Percentiles rank a stretch among this genome's conserved stretches.
phyloP scores from a whole-genome alignment of 1,140 invertebrate genomes.

The Papilio glaucus region DNA sequence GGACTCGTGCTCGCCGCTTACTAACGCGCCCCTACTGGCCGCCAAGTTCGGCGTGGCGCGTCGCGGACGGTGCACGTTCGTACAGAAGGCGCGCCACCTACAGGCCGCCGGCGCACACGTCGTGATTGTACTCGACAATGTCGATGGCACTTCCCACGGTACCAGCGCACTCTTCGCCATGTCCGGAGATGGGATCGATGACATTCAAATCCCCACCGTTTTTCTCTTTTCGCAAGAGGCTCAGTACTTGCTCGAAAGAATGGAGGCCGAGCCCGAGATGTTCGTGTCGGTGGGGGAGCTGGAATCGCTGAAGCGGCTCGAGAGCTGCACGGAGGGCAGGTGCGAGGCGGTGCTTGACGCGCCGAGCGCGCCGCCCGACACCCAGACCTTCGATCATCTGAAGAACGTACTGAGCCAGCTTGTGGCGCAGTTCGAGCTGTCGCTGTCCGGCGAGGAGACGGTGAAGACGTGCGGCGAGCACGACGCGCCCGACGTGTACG shows the following conservation, averaged over 20 bases:
- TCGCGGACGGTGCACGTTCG: conserved; percentile 97
- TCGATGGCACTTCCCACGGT: conserved; percentile 87
- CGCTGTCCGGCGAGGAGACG: conserved; percentile 55
- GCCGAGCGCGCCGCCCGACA: conserved; percentile 43
- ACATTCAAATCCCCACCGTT: conserved; percentile 95
- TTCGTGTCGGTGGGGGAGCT: conserved; percentile 83
- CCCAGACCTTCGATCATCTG: conserved; percentile 70
- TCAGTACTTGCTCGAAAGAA: conserved; percentile 84
- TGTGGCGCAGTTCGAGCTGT: conserved; percentile 71
- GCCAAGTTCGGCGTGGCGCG: conserved; percentile 93
- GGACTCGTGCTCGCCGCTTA: conserved; percentile 87
- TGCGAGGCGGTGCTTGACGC: conserved; percentile 54
- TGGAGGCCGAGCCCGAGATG: conserved; percentile 80
- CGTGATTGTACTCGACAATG: conserved; percentile 95
- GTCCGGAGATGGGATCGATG: conserved; percentile 95
- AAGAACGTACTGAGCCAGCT: conserved; percentile 71
- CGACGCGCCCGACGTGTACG: conserved; percentile 30
- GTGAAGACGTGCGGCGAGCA: conserved; percentile 45
- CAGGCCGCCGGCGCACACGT: conserved; percentile 92
- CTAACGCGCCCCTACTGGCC: conserved; percentile 85
- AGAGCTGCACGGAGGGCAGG: conserved; percentile 53
- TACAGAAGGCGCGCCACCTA: conserved; percentile 95
- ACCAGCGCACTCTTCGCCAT: conserved; percentile 95
- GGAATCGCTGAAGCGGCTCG: conserved; percentile 59
- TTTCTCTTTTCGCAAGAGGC: conserved; percentile 95